A percentile compares a stretch with the other conserved stretches of the same genome.
Conservation (phyloP, 2,888 invertebrate species). For the Erebia aethiops region DNA sequence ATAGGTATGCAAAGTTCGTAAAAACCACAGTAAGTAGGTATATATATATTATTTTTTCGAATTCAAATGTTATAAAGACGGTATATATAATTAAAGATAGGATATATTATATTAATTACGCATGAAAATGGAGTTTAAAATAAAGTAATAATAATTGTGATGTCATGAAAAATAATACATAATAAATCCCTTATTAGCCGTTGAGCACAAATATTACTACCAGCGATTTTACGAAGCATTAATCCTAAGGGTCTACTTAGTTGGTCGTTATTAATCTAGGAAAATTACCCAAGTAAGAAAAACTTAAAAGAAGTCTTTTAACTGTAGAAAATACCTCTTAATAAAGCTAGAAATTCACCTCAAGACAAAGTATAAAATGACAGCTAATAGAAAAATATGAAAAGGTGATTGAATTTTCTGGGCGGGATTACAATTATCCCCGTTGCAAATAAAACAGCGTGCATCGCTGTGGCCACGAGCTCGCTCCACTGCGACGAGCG, state of each 20-base stretch:
- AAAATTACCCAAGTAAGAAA: background rate
- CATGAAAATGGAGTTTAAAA: too few species aligned
- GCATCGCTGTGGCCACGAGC: constrained; percentile 76
- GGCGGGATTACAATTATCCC: constrained; percentile 70
- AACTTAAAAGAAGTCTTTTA: background rate
- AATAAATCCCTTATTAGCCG: background rate
- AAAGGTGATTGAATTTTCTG: constrained; percentile 42
- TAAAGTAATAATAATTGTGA: too few species aligned
- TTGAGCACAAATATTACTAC: background rate
- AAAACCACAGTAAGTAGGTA: too few species aligned
- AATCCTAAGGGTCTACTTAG: background rate
- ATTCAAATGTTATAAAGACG: too few species aligned
- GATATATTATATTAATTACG: too few species aligned
- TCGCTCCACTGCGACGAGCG: constrained; percentile 67
- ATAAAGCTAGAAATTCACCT: constrained; percentile 42
- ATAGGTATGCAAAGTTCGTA: too few species aligned
- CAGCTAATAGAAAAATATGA: constrained; percentile 42
- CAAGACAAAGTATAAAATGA: constrained; percentile 56
- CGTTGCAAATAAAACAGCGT: constrained; percentile 68
- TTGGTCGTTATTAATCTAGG: background rate
- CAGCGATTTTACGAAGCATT: background rate
- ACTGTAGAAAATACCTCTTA: background rate
- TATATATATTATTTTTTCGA: too few species aligned
- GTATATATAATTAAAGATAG: too few species aligned
- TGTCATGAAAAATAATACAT: background rate